Evolutionary conservation across 2,888 invertebrate genomes (phyloP).

Genomic region (Nycteola revayana): DNA sequence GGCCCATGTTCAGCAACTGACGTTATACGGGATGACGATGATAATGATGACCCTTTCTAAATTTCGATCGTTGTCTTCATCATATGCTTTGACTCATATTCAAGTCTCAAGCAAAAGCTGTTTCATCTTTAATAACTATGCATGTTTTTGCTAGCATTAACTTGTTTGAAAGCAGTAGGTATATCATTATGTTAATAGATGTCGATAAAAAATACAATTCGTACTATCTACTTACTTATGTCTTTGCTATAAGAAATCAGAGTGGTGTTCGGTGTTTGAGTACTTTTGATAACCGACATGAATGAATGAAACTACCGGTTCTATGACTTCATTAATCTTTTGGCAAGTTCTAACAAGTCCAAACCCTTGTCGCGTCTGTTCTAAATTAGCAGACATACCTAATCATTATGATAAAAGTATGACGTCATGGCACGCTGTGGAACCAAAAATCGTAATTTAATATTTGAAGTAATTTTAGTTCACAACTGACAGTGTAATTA

Average conservation of each 20-base stretch:
- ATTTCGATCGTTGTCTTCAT: no score
- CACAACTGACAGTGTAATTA: constrained; percentile 73
- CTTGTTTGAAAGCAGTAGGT: constrained; percentile 16
- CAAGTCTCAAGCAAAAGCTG: neutral
- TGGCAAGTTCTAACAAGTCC: constrained; percentile 32
- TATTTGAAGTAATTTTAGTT: constrained; percentile 54
- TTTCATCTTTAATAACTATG: constrained; percentile 12
- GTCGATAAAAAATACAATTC: constrained; percentile 15
- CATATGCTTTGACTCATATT: neutral
- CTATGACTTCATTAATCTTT: constrained; percentile 31
- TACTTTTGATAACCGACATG: constrained; percentile 22
- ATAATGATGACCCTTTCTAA: no score
- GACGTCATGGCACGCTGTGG: constrained; percentile 1
- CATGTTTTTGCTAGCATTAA: constrained; percentile 14
- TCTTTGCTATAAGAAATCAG: constrained; percentile 24
- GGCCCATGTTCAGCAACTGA: no score
- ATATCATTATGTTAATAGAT: constrained; percentile 28
- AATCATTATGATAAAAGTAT: constrained; percentile 16
- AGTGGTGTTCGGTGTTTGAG: constrained; percentile 24
- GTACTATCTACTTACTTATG: constrained; percentile 3
- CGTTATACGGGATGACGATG: no score
- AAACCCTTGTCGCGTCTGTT: constrained; percentile 14
- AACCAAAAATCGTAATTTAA: no score
- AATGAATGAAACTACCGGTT: constrained; percentile 24
- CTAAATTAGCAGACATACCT: constrained; percentile 12